A percentile compares a stretch with the other conserved stretches of the same genome.
These are phyloP conservation scores for Platyrinchus mystaceus DNA, from an alignment of 2,797 vertebrate genomes.

Conservation along the genomic window DNA sequence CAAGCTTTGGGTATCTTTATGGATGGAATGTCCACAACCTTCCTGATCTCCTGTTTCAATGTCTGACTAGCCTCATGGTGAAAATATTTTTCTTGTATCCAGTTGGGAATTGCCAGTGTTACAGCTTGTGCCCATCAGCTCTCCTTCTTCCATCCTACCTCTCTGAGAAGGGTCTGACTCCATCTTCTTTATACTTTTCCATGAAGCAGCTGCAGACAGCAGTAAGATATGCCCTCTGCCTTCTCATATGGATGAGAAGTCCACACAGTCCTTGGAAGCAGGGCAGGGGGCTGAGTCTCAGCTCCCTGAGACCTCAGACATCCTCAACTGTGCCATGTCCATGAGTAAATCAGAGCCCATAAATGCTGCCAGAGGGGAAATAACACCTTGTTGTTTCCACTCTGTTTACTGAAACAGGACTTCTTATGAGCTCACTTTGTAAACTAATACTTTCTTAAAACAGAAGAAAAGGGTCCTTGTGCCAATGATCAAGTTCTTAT, in stretches of 20 bases:
- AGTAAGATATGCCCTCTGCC: background rate
- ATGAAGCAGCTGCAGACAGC: background rate
- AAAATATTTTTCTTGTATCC: background rate
- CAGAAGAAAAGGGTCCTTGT: background rate
- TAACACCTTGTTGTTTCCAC: background rate
- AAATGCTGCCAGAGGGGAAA: background rate
- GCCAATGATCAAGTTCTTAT: background rate
- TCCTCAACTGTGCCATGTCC: background rate
- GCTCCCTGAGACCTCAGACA: background rate
- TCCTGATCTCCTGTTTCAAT: background rate
- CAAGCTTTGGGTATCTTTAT: background rate
- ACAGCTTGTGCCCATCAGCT: background rate
- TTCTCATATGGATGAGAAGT: background rate
- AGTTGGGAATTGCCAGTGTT: background rate
- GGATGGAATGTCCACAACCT: background rate
- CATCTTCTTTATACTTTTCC: background rate
- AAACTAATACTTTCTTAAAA: background rate
- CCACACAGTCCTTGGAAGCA: background rate
- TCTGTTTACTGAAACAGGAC: background rate
- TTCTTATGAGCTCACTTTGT: background rate
- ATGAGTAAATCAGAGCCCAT: background rate
- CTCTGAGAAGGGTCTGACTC: background rate
- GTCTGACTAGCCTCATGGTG: background rate
- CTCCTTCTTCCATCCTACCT: background rate
- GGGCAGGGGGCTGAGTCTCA: background rate